A percentile compares a stretch with the other conserved stretches of the same genome.
Evolutionary conservation across 1,140 invertebrate species (phyloP).

Genomic region (Anagrus nilaparvatae): DNA sequence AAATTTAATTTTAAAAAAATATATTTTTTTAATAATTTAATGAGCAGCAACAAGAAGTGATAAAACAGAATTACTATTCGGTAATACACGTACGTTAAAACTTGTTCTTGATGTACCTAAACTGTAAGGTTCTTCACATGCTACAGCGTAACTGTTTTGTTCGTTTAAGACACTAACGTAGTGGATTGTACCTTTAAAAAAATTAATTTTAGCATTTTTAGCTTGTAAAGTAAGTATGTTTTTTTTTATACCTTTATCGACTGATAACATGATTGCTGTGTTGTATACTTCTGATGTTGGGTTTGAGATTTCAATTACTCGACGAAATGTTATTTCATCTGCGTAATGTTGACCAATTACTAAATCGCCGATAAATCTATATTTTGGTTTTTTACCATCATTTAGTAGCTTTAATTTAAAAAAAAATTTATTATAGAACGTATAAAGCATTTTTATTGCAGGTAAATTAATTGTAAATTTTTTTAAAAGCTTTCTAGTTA

Average conservation of each 20-base stretch:
- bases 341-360: constrained; percentile 23
- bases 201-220: too few species aligned
- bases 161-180: constrained; percentile 28
- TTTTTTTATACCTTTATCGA: constrained; percentile 27
- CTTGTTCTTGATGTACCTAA: constrained; percentile 25
- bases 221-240: too few species aligned
- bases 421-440: neutral
- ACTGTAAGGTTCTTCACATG: constrained; percentile 27
- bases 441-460: neutral
- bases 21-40: constrained; percentile 16
- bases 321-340: constrained; percentile 30
- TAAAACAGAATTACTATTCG: constrained; percentile 26
- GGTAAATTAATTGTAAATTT: neutral
- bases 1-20: too few species aligned
- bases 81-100: constrained; percentile 28
- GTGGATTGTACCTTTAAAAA: constrained; percentile 28
- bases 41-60: constrained; percentile 30
- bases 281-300: constrained; percentile 23
- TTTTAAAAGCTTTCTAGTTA: neutral
- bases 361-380: constrained; percentile 31
- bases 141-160: constrained; percentile 30
- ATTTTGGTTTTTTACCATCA: constrained; percentile 14
- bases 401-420: constrained; percentile 12
- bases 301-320: constrained; percentile 27
- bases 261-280: constrained; percentile 16